Evolutionary conservation across 2,888 invertebrate species (phyloP).

Genomic region (Lamproptera curius): DNA sequence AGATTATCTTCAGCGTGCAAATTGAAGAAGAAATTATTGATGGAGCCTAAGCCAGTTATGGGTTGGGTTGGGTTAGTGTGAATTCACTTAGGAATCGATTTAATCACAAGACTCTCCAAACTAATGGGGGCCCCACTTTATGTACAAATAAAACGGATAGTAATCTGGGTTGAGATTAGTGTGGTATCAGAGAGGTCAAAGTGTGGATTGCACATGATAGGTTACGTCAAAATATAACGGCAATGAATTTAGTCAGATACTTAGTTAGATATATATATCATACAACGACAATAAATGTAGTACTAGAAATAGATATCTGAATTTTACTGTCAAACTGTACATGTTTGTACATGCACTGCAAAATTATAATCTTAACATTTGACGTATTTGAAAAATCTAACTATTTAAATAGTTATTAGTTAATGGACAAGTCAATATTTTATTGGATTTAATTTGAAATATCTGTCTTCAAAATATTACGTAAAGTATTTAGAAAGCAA

Average conservation of each 20-base stretch:
- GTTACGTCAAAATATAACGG: neutral
- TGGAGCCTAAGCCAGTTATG: slow-evolving; percentile 28
- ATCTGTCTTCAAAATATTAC: too few species aligned
- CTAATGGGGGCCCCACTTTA: slow-evolving; percentile 46
- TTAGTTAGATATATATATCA: too few species aligned
- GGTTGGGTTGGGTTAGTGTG: slow-evolving; percentile 34
- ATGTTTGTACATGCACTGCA: too few species aligned
- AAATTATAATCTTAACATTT: too few species aligned
- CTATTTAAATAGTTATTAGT: too few species aligned
- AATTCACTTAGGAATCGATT: slow-evolving; percentile 46
- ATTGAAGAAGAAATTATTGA: slow-evolving; percentile 21
- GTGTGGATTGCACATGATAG: slow-evolving; percentile 27
- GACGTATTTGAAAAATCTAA: too few species aligned
- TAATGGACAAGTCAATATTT: too few species aligned
- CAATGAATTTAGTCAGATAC: neutral
- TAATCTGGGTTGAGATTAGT: slow-evolving; percentile 49
- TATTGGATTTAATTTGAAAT: too few species aligned
- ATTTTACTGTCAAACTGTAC: too few species aligned
- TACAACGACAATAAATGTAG: too few species aligned
- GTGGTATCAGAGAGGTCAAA: slow-evolving; percentile 38
- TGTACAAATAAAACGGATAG: slow-evolving; percentile 49
- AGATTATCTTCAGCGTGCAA: slow-evolving; percentile 18
- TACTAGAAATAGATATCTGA: too few species aligned
- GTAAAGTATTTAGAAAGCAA: too few species aligned
- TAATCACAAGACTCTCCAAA: slow-evolving; percentile 45